Evolutionary conservation across 1,140 invertebrate genomes (phyloP), one percentile per base, ranked within the genome.

Genomic region (Sarcophaga peregrina): DNA sequence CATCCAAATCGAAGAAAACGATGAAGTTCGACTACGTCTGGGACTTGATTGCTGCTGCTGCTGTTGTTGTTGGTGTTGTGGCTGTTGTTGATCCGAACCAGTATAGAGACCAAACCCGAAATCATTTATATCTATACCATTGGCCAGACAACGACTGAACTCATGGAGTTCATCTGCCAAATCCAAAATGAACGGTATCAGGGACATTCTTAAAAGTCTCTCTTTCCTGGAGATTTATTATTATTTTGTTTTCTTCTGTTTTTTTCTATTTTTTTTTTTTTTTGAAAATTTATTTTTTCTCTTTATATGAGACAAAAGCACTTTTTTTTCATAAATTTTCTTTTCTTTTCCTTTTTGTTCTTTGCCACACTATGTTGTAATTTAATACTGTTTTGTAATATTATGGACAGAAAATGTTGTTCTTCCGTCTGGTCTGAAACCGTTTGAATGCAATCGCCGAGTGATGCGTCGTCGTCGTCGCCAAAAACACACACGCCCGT

Each of bases 141-240:
- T 83, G 58, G 86, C 85, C 82, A 89, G 73, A 48, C 86, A 86
- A 68, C 88, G 88, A 80, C 83, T 83, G 25, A 89, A 86, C 48
- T 90, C 88, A n/a, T 89, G 85, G 81, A 90, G 83, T 84, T 90
- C 88, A 85, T 90, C 88, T 58, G 88, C 88, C 86, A 90, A 85
- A 82, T 90, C 88, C 20, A 90, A 84, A 86, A 90, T 89, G 52
- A 90, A 90, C 46, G 88, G 88, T 86, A 90, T 89, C 25, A 90
- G 84, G 81, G 88, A 88, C 88, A 90, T 89, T 74, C 52, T 82
- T 68, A 1, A 37, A 68, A 78, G 25, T 25, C 17, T 50, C 48
- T 76, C 58, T 68, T 68, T 68, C 13, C 52, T 25, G 9, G 20
- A 80, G 25, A 25, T 75, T 75, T 1, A 5, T 75, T 75, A 76